Evolutionary conservation across 2,888 invertebrate species (phyloP).

Genomic region (Hirudinaria manillensis): DNA sequence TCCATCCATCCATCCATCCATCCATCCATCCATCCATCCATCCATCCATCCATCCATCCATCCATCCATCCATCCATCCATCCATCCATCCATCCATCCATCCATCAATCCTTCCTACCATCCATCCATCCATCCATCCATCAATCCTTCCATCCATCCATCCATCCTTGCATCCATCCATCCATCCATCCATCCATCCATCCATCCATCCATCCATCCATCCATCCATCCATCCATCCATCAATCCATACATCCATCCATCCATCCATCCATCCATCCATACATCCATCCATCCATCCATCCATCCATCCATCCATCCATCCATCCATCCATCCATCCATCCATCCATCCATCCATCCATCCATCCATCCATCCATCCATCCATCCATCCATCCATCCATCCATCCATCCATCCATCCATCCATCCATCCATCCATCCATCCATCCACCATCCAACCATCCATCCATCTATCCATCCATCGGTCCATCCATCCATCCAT

Average conservation of each 20-base stretch:
- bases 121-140: neutral
- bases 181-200: constrained; percentile 3
- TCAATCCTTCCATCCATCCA: neutral
- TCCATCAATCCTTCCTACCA: neutral
- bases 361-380: neutral
- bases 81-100: neutral
- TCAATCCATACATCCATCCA: neutral
- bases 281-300: neutral
- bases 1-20: neutral
- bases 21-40: neutral
- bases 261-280: neutral
- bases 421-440: neutral
- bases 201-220: constrained; percentile 20
- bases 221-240: neutral
- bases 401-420: neutral
- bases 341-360: neutral
- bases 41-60: neutral
- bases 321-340: neutral
- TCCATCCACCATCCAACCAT: neutral
- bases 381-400: neutral
- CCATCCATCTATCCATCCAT: too few relatives aligned
- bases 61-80: neutral
- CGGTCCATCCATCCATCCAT: too few relatives aligned
- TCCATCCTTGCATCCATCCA: neutral
- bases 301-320: neutral